Conservation (phyloP, 2,113 vertebrate genomes). For the Notothenia coriiceps region DNA sequence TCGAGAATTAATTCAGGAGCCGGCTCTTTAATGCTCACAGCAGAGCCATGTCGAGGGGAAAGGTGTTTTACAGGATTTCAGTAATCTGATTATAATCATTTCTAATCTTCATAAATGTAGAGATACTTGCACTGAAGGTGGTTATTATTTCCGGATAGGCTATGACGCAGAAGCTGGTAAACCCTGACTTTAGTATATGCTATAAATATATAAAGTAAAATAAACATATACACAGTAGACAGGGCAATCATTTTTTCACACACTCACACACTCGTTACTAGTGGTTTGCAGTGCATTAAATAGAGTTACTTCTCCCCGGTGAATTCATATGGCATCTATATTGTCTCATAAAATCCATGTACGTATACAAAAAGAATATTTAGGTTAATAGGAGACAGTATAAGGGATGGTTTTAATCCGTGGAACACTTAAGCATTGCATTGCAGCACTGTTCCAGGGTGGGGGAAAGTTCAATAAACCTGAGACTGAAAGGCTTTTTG, state of each 20-base stretch:
- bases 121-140: not conserved
- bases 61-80: conserved; percentile 24
- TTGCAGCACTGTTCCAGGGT: not conserved
- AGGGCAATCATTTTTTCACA: not conserved
- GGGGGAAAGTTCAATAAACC: conserved; percentile 9
- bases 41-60: not conserved
- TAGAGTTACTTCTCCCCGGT: not conserved
- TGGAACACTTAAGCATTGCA: not conserved
- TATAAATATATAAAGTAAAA: not conserved
- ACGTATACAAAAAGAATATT: not conserved
- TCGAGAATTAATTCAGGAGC: conserved; percentile 80
- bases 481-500: conserved; percentile 13
- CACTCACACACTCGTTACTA: not conserved
- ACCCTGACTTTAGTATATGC: not conserved
- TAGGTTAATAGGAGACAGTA: not conserved
- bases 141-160: conserved; percentile 13
- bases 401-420: not conserved
- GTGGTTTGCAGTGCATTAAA: not conserved
- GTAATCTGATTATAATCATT: conserved; percentile 54
- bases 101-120: conserved; percentile 45
- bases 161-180: not conserved
- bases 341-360: conserved; percentile 6
- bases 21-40: conserved; percentile 63
- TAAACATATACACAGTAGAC: not conserved
- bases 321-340: not conserved